Percentiles rank a stretch among this genome's conserved stretches.
These are phyloP conservation scores for Porites australiensis DNA, from an alignment of 64 coral and sea anemone species.

Conservation along the genomic window DNA sequence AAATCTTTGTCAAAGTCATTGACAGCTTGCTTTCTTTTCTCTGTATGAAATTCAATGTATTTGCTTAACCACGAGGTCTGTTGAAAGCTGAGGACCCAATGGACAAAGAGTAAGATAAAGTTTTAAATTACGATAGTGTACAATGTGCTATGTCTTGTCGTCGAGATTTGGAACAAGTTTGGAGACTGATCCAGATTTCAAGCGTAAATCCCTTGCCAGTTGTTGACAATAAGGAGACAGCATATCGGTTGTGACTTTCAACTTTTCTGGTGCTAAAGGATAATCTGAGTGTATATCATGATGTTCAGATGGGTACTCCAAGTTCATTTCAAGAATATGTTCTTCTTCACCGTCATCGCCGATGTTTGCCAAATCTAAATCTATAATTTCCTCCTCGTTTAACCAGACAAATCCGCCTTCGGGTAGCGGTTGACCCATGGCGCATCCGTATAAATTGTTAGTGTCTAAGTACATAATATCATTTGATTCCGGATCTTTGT, in stretches of 20 bases:
- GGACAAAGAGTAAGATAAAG: not conserved
- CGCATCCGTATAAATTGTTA: conserved; percentile 20
- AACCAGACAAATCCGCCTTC: not conserved
- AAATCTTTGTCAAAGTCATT: conserved; percentile 43
- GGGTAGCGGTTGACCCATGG: conserved; percentile 5
- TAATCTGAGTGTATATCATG: conserved; percentile 40
- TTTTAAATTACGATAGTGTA: conserved; percentile 16
- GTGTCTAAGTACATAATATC: not conserved
- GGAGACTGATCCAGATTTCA: not conserved
- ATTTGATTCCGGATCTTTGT: not conserved
- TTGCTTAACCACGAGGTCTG: not conserved
- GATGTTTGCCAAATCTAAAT: not conserved
- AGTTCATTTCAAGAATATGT: conserved; percentile 21
- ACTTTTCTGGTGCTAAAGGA: conserved; percentile 43
- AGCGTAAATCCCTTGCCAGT: not conserved
- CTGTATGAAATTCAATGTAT: conserved; percentile 24
- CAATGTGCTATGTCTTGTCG: not conserved
- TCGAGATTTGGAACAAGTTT: conserved; percentile 51
- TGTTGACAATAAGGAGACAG: conserved; percentile 47
- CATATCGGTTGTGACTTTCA: conserved; percentile 26
- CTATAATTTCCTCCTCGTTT: not conserved
- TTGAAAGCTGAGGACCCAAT: not conserved
- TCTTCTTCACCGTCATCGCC: conserved; percentile 25
- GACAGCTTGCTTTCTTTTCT: not conserved
- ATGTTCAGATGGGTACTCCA: conserved; percentile 6